These are phyloP conservation scores for Drosophila emarginata DNA, from an alignment of 2,888 invertebrate species.

Conservation along the genomic window DNA sequence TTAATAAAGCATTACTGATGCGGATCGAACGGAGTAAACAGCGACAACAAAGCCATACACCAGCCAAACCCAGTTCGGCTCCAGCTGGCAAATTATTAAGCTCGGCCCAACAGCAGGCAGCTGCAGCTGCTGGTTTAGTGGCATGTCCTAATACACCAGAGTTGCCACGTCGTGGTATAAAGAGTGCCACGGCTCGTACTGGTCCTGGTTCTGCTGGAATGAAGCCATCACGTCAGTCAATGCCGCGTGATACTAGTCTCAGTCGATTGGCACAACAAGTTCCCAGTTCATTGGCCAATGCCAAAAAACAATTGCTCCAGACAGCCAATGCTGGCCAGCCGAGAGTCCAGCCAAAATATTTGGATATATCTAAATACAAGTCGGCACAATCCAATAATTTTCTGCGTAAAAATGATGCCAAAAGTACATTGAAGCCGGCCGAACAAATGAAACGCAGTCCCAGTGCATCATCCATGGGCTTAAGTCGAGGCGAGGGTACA, in stretches of 20 bases:
- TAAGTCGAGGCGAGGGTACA: slow-evolving; percentile 79
- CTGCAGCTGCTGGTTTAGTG: slow-evolving; percentile 70
- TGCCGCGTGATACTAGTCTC: slow-evolving; percentile 82
- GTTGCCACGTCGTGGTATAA: slow-evolving; percentile 82
- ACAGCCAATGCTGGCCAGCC: slow-evolving; percentile 73
- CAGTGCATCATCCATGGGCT: slow-evolving; percentile 80
- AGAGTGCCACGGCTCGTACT: slow-evolving; percentile 68
- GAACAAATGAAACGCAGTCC: slow-evolving; percentile 81
- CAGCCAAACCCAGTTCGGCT: slow-evolving; percentile 80
- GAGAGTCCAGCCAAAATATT: slow-evolving; percentile 83
- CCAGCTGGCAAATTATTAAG: slow-evolving; percentile 59
- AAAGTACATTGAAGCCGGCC: slow-evolving; percentile 80
- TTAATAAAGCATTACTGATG: slow-evolving; percentile 89
- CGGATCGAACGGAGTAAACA: slow-evolving; percentile 83
- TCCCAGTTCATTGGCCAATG: slow-evolving; percentile 81
- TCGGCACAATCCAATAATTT: slow-evolving; percentile 83
- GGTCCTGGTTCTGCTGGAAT: slow-evolving; percentile 46
- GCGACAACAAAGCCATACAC: slow-evolving; percentile 70
- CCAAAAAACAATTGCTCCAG: slow-evolving; percentile 82
- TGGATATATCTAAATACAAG: slow-evolving; percentile 87
- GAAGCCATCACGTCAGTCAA: slow-evolving; percentile 78
- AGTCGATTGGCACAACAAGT: slow-evolving; percentile 81
- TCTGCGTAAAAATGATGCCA: slow-evolving; percentile 84
- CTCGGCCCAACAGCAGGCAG: slow-evolving; percentile 34
- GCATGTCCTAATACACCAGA: slow-evolving; percentile 85